Conservation (phyloP, 1,140 invertebrate genomes). For the Drosophila quadrilineata region DNA sequence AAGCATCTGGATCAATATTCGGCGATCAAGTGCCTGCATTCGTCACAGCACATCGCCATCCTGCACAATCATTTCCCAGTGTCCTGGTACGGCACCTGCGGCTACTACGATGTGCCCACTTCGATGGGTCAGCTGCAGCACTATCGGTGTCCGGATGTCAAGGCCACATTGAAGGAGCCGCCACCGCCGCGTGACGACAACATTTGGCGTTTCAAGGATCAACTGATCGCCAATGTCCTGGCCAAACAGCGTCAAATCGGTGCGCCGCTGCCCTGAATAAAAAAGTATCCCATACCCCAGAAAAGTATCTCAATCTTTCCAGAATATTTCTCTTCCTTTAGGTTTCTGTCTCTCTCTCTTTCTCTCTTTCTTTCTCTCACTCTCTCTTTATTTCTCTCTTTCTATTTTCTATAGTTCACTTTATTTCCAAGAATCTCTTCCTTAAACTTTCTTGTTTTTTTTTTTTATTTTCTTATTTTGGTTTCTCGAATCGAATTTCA, state of each 20-base stretch:
- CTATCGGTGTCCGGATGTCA: constrained; percentile 87
- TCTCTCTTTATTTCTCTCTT: neutral
- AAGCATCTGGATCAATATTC: constrained; percentile 93
- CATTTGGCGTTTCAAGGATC: constrained; percentile 46
- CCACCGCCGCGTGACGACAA: constrained; percentile 39
- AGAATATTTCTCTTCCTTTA: neutral
- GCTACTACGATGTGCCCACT: constrained; percentile 88
- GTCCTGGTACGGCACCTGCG: constrained; percentile 90
- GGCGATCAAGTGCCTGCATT: constrained; percentile 96
- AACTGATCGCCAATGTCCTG: constrained; percentile 18
- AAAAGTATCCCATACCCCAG: too few species aligned
- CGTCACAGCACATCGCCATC: constrained; percentile 90
- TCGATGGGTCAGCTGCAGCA: constrained; percentile 93
- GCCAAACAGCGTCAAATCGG: constrained; percentile 30
- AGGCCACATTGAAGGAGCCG: neutral
- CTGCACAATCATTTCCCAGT: constrained; percentile 95
- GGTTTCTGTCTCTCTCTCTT: neutral
- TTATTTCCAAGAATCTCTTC: too few species aligned
- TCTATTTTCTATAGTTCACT: too few species aligned
- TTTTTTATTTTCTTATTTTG: too few species aligned
- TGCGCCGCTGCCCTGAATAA: constrained; percentile 4
- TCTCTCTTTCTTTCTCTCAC: neutral
- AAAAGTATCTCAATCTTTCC: too few species aligned
- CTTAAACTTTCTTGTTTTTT: too few species aligned
- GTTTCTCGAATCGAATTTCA: too few species aligned